These are phyloP conservation scores for Caligus rogercresseyi DNA, from an alignment of 1,140 invertebrate species.

Conservation along the genomic window DNA sequence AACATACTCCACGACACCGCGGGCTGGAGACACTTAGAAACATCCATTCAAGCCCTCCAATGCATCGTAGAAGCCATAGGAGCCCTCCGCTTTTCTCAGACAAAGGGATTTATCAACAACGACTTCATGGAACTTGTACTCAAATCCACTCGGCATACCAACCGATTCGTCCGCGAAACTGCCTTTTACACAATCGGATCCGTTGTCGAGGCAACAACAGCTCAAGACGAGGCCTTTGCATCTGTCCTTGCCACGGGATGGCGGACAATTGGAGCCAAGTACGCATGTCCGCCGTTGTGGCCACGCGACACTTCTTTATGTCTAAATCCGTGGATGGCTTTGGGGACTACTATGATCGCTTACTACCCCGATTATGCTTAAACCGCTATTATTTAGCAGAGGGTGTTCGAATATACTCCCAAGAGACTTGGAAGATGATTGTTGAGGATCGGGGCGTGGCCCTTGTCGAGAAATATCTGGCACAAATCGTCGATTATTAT, in stretches of 20 bases:
- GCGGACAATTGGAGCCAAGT: conserved; percentile 42
- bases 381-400: conserved; percentile 42
- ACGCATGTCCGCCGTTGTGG: conserved; percentile 35
- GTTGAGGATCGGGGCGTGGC: conserved; percentile 32
- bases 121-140: conserved; percentile 36
- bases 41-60: conserved; percentile 39
- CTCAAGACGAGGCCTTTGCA: conserved; percentile 3
- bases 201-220: conserved; percentile 27
- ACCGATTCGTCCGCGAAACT: conserved; percentile 39
- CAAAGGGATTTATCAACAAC: conserved; percentile 26
- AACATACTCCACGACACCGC: conserved; percentile 38
- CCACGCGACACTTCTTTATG: conserved; percentile 33
- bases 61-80: conserved; percentile 35
- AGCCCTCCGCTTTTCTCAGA: conserved; percentile 13
- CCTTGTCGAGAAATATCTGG: conserved; percentile 31
- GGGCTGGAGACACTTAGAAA: conserved; percentile 39
- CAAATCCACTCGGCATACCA: conserved; percentile 33
- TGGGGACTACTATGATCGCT: conserved; percentile 32
- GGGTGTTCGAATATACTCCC: conserved; percentile 38
- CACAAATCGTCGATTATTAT: conserved; percentile 32
- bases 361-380: conserved; percentile 38
- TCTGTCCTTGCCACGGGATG: conserved; percentile 30
- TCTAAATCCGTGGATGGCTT: conserved; percentile 16
- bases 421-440: conserved; percentile 38
- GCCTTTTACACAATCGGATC: conserved; percentile 36